These are phyloP conservation scores for Ariopsis seemanni DNA, from an alignment of 2,113 vertebrate genomes.

Conservation along the genomic window DNA sequence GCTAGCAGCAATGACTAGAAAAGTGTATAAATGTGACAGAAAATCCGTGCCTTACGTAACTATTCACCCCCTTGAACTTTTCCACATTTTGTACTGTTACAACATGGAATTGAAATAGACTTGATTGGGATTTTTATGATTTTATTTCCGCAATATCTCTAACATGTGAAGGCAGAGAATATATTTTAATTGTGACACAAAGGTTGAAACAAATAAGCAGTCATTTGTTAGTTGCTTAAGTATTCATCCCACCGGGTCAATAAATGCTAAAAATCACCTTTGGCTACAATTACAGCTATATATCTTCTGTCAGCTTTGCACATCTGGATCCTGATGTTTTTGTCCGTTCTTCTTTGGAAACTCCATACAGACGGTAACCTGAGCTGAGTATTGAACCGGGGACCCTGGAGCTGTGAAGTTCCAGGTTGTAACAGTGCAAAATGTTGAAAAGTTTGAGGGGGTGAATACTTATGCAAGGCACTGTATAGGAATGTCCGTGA, in stretches of 20 bases:
- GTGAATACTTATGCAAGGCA: not conserved
- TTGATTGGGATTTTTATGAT: not conserved
- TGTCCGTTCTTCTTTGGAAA: not conserved
- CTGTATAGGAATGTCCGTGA: not conserved
- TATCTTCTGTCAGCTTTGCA: not conserved
- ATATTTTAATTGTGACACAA: not conserved
- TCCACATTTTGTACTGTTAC: not conserved
- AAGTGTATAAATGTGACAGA: not conserved
- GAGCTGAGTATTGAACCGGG: not conserved
- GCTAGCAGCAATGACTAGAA: not conserved
- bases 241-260: not conserved
- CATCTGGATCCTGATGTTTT: constrained; percentile 2
- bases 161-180: not conserved
- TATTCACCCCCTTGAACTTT: not conserved
- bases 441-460: not conserved
- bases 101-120: not conserved
- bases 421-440: not conserved
- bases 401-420: not conserved
- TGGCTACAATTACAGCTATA: not conserved
- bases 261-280: not conserved
- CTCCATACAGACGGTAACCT: not conserved
- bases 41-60: not conserved
- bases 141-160: not conserved
- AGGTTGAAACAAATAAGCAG: not conserved
- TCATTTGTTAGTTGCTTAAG: not conserved